These are phyloP conservation scores for Anneissia japonica DNA, from an alignment of 35 echinoderm and acorn worm genomes.

Conservation along the genomic window DNA sequence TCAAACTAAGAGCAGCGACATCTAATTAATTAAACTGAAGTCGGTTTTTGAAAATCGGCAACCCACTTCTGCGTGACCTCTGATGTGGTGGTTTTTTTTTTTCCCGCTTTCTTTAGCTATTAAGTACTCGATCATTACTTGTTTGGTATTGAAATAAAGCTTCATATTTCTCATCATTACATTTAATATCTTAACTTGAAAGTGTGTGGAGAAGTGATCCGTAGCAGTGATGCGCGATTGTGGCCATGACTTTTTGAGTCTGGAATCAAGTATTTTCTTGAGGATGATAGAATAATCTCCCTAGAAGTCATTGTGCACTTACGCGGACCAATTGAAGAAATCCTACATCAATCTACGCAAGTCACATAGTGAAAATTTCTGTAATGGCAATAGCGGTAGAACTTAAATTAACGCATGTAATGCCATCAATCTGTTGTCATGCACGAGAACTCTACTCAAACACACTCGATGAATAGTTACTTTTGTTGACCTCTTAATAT, in stretches of 20 bases:
- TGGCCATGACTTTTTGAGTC: conserved; percentile 1
- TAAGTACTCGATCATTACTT: neutral
- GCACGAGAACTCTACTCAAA: neutral
- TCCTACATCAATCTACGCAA: neutral
- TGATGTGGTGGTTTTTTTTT: neutral
- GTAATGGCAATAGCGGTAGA: neutral
- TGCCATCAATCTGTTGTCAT: neutral
- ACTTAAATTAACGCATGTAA: neutral
- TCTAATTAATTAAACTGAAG: neutral
- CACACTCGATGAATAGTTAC: neutral
- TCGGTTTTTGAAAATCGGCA: neutral
- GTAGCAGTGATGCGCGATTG: neutral
- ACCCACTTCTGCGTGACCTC: neutral
- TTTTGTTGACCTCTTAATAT: neutral
- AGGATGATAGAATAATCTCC: neutral
- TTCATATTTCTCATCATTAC: neutral
- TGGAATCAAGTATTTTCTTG: neutral
- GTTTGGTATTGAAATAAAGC: neutral
- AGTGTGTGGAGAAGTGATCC: neutral
- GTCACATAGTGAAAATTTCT: neutral
- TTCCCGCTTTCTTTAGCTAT: neutral
- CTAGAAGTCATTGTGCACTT: neutral
- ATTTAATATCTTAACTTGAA: neutral
- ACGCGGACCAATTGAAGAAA: neutral
- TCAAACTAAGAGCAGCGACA: neutral